Conservation (phyloP, 2,113 vertebrate species). For the Diadophis punctatus region DNA sequence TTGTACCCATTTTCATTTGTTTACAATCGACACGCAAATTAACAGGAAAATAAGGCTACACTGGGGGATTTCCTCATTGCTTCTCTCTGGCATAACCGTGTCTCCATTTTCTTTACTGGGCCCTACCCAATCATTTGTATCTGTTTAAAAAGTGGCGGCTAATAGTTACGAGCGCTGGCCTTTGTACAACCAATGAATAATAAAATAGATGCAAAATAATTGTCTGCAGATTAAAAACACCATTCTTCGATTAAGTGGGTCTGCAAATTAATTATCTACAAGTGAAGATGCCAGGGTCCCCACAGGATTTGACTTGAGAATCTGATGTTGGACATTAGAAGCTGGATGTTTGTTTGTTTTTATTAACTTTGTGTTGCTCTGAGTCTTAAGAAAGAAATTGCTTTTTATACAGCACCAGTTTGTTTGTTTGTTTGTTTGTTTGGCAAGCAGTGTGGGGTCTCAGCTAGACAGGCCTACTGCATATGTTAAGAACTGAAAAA, state of each 20-base stretch:
- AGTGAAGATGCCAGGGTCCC: neutral
- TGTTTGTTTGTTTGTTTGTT: neutral
- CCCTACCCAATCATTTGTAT: slow-evolving; percentile 18
- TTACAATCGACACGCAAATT: slow-evolving; percentile 45
- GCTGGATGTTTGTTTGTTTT: neutral
- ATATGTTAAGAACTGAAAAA: neutral
- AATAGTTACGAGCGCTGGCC: slow-evolving; percentile 11
- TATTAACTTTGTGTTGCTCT: neutral
- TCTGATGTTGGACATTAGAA: neutral
- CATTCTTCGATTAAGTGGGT: neutral
- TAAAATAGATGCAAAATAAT: neutral
- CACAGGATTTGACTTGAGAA: neutral
- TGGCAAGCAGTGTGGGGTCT: neutral
- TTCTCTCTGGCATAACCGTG: slow-evolving; percentile 48
- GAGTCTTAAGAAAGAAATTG: neutral
- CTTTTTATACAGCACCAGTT: neutral
- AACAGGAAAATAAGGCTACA: slow-evolving; percentile 16
- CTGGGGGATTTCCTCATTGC: slow-evolving; percentile 29
- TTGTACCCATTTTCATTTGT: slow-evolving; percentile 40
- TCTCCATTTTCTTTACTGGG: neutral
- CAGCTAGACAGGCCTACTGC: neutral
- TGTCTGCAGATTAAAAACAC: neutral
- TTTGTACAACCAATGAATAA: neutral
- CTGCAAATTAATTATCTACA: neutral
- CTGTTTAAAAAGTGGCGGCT: slow-evolving; percentile 28